Percentiles rank a stretch among this genome's conserved stretches.
Evolutionary conservation across 2,113 vertebrate genomes (phyloP).

Genomic region (Ictalurus furcatus): DNA sequence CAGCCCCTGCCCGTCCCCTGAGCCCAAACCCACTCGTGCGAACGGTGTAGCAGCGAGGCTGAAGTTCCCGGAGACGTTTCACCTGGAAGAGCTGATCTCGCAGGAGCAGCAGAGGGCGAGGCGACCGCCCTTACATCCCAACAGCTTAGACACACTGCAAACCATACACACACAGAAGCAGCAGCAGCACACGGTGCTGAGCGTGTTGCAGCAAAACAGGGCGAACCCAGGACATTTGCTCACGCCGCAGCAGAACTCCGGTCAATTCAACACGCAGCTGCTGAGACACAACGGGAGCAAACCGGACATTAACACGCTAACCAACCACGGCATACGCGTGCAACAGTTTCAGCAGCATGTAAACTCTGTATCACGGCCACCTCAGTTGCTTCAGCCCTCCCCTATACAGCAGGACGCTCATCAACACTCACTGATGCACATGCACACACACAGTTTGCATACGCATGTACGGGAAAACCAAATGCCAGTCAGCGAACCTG

Average conservation of each 20-base stretch:
- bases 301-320: slow-evolving; percentile 10
- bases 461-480: background rate
- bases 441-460: background rate
- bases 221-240: slow-evolving; percentile 7
- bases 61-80: slow-evolving; percentile 39
- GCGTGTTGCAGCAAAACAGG: slow-evolving; percentile 39
- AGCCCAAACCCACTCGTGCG: slow-evolving; percentile 50
- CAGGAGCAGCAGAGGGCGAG: slow-evolving; percentile 53
- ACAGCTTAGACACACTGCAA: background rate
- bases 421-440: slow-evolving; percentile 5
- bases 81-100: slow-evolving; percentile 54
- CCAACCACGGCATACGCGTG: background rate
- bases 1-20: slow-evolving; percentile 78
- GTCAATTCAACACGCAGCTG: background rate
- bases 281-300: slow-evolving; percentile 18
- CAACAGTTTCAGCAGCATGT: slow-evolving; percentile 28
- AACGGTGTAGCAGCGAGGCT: slow-evolving; percentile 39
- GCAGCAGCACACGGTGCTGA: slow-evolving; percentile 37
- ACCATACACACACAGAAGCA: slow-evolving; percentile 45
- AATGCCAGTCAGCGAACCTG: background rate
- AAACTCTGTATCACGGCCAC: background rate
- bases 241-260: background rate
- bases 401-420: slow-evolving; percentile 21
- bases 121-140: slow-evolving; percentile 2
- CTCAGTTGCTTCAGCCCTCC: background rate